Evolutionary conservation across 2,888 invertebrate species (phyloP), one percentile per base, ranked within the genome.

Genomic region (Lasioglossum morio): DNA sequence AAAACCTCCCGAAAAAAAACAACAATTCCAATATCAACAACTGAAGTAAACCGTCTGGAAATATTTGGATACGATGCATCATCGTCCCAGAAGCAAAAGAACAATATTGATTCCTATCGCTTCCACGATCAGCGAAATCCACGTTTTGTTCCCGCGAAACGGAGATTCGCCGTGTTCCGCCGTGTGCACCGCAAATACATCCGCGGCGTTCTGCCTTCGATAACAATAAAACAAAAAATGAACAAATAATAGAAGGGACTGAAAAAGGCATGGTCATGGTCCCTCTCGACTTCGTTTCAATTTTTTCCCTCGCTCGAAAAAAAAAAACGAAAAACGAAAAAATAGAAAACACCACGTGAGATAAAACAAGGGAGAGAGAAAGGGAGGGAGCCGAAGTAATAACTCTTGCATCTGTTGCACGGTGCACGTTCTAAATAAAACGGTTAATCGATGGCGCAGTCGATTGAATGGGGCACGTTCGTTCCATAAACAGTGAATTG

Each of bases 101-200:
- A 74, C 86, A 72, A 80, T 82, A 86, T 87, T 82, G 82, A 86
- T 86, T 86, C 48, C 87, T 82, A 87, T 86, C 82, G 86, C 72
- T 86, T 78, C 80, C 82, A 78, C 82, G 79, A 74, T 80, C 30
- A 57, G 34, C 75, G 57, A 82, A 82, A 80, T 76, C 82, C 80
- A 87, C n/a, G 82, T 70, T 86, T 86, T 86, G 85, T 75, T 63
- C 75, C 78, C 7, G 3, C 72, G 57, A 16, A 23, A 63, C 73
- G 70, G n/a, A 70, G 57, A 69, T 66, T 66, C 69, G 63, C 60
- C 27, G 43, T 75, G 74, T 82, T 57, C 73, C 73, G 72, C 74
- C 10, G 72, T 79, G 63, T 60, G 77, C 73, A 70, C 79, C 77
- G 43, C 82, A 77, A 86, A 87, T 81, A 80, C 82, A 78, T 87